Conservation (phyloP, 2,888 invertebrate genomes). For the Opisthograptis luteolata region DNA sequence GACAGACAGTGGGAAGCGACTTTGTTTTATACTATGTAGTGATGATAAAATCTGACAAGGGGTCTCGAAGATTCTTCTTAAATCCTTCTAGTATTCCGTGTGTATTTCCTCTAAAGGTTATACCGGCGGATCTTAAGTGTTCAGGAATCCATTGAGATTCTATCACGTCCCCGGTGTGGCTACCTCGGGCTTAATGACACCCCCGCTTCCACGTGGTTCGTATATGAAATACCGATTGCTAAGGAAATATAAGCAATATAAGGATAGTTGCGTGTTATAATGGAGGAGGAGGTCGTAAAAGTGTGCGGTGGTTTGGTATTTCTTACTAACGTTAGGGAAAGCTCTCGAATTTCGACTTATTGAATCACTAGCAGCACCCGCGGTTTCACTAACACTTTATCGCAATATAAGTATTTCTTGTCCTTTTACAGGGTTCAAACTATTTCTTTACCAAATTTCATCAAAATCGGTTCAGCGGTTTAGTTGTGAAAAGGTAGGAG, state of each 20-base stretch:
- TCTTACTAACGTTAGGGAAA: not conserved
- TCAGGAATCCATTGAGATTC: conserved; percentile 27
- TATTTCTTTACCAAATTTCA: too few relatives aligned
- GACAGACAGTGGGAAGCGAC: too few relatives aligned
- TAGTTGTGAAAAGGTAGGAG: too few relatives aligned
- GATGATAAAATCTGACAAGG: not conserved
- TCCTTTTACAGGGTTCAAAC: too few relatives aligned
- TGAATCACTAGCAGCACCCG: too few relatives aligned
- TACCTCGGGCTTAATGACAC: conserved; percentile 17
- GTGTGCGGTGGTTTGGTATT: conserved; percentile 2
- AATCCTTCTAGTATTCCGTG: conserved; percentile 9
- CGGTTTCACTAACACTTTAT: too few relatives aligned
- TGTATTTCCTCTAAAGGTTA: conserved; percentile 16
- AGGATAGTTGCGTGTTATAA: conserved; percentile 10
- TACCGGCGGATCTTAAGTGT: conserved; percentile 14
- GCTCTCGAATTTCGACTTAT: not conserved
- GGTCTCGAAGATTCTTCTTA: conserved; percentile 3
- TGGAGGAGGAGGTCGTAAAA: conserved; percentile 8
- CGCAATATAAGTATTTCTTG: too few relatives aligned
- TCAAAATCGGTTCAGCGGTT: too few relatives aligned
- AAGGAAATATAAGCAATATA: conserved; percentile 22
- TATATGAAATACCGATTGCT: conserved; percentile 35
- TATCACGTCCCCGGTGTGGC: conserved; percentile 26
- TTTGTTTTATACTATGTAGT: too few relatives aligned
- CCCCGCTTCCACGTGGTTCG: conserved; percentile 25